Base-by-base conservation (phyloP, 2,888 invertebrate genomes). In the Lordiphosa andalusiaca region DNA sequence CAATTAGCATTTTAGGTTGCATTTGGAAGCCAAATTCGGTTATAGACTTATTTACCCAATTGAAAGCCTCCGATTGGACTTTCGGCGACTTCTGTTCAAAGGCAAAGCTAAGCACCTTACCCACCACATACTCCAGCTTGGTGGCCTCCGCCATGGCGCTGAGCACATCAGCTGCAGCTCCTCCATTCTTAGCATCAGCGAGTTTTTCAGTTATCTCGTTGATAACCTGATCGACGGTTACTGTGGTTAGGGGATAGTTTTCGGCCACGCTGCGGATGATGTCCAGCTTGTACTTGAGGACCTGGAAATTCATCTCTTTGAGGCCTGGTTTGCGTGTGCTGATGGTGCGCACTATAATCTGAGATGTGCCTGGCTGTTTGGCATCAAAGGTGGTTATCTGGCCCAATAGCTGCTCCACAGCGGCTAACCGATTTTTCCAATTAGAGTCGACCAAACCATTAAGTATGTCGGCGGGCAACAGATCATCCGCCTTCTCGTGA, bases 31-130 rank as follows among this genome's bases (percentile, higher is more conserved):
- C 97, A 91, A 97, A 98, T 86, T 97, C 97, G 82, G 93, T 93
- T 4, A 98, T 91, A 0, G 96, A 94, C 38, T 90, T 92, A 1
- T 93, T 90, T 63, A 96, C 91, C 97, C 97, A 98, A 56, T 92
- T 91, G 52, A 97, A 91, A 54, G 95, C 91, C 88, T 97, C 97
- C 0, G 95, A 93, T 85, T 96, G 96, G 38, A 96, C 95, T 89
- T 97, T 97, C 0, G 97, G 97, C 85, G 95, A 97, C 90, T 96
- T 97, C 88, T 97, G 96, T 74, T 92, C 93, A 89, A 96, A 95
- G 0, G 96, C 95, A 86, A 93, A 94, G 2, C 92, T 91, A 21
- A 96, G 89, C 0, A 94, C 93, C 85, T 94, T 93, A 33, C 92
- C 91, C 1, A 95, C 91, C 0, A 96, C 92, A 67, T 93, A 93